Evolutionary conservation across 2,888 invertebrate species (phyloP).

Genomic region (Rotaria magnacalcarata): DNA sequence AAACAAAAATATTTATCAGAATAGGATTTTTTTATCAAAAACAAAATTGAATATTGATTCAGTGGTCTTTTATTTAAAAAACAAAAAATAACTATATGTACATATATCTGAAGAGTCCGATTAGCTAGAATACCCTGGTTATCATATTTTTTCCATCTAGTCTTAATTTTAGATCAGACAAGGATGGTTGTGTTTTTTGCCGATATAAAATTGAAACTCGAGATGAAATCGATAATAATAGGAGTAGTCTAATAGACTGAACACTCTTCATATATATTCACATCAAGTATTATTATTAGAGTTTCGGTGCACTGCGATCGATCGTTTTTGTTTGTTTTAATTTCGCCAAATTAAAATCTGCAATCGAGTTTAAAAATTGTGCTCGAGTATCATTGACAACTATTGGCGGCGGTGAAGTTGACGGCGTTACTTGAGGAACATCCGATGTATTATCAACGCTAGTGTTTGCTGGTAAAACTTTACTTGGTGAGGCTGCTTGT

Average conservation of each 20-base stretch:
- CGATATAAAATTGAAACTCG: too few species aligned
- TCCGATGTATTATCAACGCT: not conserved
- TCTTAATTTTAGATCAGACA: too few species aligned
- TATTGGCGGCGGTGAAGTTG: not conserved
- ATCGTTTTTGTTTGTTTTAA: not conserved
- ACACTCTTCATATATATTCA: not conserved
- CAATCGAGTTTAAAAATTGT: not conserved
- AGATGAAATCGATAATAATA: too few species aligned
- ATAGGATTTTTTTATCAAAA: not conserved
- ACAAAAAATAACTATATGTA: not conserved
- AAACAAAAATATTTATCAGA: not conserved
- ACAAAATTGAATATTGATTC: not conserved
- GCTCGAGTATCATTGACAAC: not conserved
- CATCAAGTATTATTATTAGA: not conserved
- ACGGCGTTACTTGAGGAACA: not conserved
- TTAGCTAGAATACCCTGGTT: too few species aligned
- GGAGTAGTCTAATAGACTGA: too few species aligned
- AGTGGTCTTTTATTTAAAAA: not conserved
- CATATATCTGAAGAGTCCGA: too few species aligned
- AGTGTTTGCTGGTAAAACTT: not conserved
- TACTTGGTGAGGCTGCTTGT: not conserved
- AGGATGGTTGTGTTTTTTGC: too few species aligned
- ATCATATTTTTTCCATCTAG: too few species aligned
- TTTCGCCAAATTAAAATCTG: not conserved
- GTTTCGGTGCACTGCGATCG: slow-evolving; percentile 20